Percentiles rank a stretch among this genome's conserved stretches.
Evolutionary conservation across 1,140 invertebrate species (phyloP).

Genomic region (Melipona quadrifasciata): DNA sequence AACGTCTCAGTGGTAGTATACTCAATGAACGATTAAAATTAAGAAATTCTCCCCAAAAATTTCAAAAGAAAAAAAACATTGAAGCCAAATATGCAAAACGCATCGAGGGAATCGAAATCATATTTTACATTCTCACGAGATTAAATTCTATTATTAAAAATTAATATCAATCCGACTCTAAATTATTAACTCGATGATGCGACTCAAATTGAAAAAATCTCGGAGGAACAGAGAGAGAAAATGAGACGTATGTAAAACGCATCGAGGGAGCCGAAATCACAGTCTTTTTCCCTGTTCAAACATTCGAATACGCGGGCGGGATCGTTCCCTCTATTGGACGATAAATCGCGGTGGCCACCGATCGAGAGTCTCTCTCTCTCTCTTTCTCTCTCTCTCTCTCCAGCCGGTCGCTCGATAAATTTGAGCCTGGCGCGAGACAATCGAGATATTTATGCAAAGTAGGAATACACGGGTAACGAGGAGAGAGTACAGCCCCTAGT

Average conservation of each 20-base stretch:
- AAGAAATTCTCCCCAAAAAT: too few relatives aligned
- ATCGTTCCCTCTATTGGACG: background rate
- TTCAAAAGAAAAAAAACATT: too few relatives aligned
- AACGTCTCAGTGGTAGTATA: too few relatives aligned
- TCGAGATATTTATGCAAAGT: slow-evolving; percentile 35
- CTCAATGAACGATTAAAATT: too few relatives aligned
- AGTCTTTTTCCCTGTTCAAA: background rate
- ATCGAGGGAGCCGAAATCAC: background rate
- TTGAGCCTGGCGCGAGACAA: slow-evolving; percentile 4
- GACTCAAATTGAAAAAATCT: background rate
- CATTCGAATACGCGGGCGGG: too few relatives aligned
- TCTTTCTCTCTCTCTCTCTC: too few relatives aligned
- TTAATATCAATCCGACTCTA: too few relatives aligned
- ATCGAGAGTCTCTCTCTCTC: background rate
- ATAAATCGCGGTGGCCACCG: background rate
- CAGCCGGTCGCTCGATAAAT: background rate
- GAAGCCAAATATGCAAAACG: too few relatives aligned
- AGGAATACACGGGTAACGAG: slow-evolving; percentile 9
- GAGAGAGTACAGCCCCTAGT: background rate
- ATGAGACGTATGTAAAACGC: background rate
- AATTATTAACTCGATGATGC: too few relatives aligned
- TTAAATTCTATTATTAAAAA: too few relatives aligned
- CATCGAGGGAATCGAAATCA: too few relatives aligned
- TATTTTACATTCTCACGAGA: too few relatives aligned
- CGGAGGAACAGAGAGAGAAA: background rate